Base-by-base conservation (phyloP, 2,797 vertebrate genomes). In the Podarcis siculus region DNA sequence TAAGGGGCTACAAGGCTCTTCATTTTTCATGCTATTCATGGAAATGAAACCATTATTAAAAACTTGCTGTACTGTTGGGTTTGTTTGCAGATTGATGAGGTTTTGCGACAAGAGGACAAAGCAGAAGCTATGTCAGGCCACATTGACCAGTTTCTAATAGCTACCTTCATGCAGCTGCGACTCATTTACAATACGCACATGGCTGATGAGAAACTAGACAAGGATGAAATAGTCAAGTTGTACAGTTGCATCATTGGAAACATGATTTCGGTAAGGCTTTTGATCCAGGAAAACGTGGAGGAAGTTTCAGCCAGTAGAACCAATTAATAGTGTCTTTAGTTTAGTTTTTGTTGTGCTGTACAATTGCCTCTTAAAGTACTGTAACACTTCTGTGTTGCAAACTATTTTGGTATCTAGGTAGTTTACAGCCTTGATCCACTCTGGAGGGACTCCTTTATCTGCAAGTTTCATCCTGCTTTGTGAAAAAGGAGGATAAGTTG, bases 181-280 rank as follows among this genome's bases (percentile, higher is more conserved):
- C 98, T 99, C n/a, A 98, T 98, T 93, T 99, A 98, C 96, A 99
- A 98, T 93, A 99, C 98, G 0, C 98, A 99, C 91, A 98, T 99
- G 98, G 98, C 98, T 5, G 98, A 99, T 69, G 99, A 99, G 93
- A 97, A 98, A 13, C 92, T 99, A 89, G 98, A 99, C 95, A 99
- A 99, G 94, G 98, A 96, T 71, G 98, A 99, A 86, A 98, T 99
- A 91, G 98, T 98, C 95, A 99, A 98, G 90, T 97, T 99, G 76
- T 99, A 99, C 94, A 99, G 98, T 97, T 99, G 99, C 93, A 99
- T 99, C 95, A 98, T 99, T 37, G 98, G 99, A 88, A 99, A 98
- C 97, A 98, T 99, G 98, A 97, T 99, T 87, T 99, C 99, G 94
- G 99, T 99, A 97, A 98, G 98, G 25, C 69, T 88, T 78, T 76